Conservation (phyloP, 1,140 invertebrate genomes). For the Plectrocnemia conspersa region DNA sequence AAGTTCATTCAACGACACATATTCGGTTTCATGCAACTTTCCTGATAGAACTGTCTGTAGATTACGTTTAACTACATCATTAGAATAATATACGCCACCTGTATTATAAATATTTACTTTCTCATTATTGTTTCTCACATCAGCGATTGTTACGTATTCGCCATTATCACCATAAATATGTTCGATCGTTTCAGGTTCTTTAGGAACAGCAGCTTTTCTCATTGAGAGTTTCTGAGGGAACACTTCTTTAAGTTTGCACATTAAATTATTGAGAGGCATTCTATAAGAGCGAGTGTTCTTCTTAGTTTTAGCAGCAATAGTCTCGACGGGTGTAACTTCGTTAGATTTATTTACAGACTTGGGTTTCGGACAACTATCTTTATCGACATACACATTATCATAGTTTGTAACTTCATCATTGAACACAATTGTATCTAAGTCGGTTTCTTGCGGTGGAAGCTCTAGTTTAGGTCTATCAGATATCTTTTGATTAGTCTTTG, state of each 20-base stretch:
- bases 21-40: slow-evolving; percentile 63
- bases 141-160: slow-evolving; percentile 80
- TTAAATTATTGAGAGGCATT: slow-evolving; percentile 57
- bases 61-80: slow-evolving; percentile 55
- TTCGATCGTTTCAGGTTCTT: slow-evolving; percentile 45
- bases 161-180: slow-evolving; percentile 58
- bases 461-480: slow-evolving; percentile 47
- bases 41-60: slow-evolving; percentile 53
- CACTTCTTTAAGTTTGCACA: slow-evolving; percentile 60
- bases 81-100: slow-evolving; percentile 52
- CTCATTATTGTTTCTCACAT: slow-evolving; percentile 71
- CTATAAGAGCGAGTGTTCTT: slow-evolving; percentile 41
- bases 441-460: slow-evolving; percentile 41
- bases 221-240: slow-evolving; percentile 51
- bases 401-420: slow-evolving; percentile 26
- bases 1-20: slow-evolving; percentile 75
- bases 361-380: slow-evolving; percentile 16
- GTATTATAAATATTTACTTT: slow-evolving; percentile 47
- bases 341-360: background rate
- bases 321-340: slow-evolving; percentile 28
- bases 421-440: slow-evolving; percentile 34
- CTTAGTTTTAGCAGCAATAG: slow-evolving; percentile 36
- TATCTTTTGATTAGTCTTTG: slow-evolving; percentile 11
- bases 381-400: slow-evolving; percentile 8
- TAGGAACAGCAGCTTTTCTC: slow-evolving; percentile 49